Evolutionary conservation across 1,140 invertebrate genomes (phyloP).

Genomic region (Brachionus rubens): DNA sequence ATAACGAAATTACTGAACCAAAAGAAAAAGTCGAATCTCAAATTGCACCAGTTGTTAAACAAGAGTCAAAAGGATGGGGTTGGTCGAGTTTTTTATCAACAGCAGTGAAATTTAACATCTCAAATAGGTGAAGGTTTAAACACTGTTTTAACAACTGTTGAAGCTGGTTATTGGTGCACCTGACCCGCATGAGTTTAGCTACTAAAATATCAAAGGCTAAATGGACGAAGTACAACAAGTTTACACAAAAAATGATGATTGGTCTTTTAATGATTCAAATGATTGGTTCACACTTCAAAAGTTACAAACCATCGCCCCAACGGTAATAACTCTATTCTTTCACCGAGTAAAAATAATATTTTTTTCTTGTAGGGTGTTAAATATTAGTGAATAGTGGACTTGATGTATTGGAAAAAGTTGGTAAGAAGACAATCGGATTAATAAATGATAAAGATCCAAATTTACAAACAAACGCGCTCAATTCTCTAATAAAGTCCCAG

Average conservation of each 20-base stretch:
- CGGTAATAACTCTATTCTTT: too few relatives aligned
- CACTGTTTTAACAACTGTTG: slow-evolving; percentile 70
- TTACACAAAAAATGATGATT: not conserved
- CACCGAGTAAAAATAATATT: not conserved
- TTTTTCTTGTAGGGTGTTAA: too few relatives aligned
- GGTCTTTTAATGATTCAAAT: slow-evolving; percentile 14
- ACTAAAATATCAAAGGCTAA: slow-evolving; percentile 50
- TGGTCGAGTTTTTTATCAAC: not conserved
- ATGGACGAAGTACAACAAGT: not conserved
- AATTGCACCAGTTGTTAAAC: too few relatives aligned
- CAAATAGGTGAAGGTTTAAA: slow-evolving; percentile 65
- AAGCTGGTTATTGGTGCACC: slow-evolving; percentile 70
- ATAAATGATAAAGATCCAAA: slow-evolving; percentile 84
- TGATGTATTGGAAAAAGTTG: slow-evolving; percentile 82
- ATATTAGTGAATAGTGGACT: slow-evolving; percentile 71
- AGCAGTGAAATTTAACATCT: not conserved
- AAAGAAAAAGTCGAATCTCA: too few relatives aligned
- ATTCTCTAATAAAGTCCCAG: not conserved
- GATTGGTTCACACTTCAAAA: not conserved
- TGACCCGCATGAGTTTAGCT: slow-evolving; percentile 71
- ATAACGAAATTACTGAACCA: too few relatives aligned
- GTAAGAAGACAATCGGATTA: slow-evolving; percentile 87
- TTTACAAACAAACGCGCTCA: slow-evolving; percentile 59
- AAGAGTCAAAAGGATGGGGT: too few relatives aligned
- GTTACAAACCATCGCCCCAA: not conserved